Conservation (phyloP, 2,888 invertebrate genomes). For the Arenicola marina region DNA sequence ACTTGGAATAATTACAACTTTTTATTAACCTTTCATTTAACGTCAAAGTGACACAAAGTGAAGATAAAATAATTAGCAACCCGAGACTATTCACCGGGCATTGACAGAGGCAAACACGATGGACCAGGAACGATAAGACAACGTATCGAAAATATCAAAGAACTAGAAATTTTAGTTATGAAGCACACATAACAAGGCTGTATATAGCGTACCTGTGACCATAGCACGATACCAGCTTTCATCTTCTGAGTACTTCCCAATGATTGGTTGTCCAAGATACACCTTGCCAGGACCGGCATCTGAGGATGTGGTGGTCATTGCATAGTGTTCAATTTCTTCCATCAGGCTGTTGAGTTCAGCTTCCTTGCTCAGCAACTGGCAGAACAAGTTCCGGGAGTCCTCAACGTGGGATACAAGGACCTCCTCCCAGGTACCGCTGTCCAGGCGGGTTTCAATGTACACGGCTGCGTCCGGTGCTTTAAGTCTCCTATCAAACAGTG, state of each 20-base stretch:
- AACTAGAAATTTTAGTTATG: too few species aligned
- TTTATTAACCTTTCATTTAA: too few species aligned
- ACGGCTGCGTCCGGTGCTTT: too few species aligned
- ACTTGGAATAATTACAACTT: too few species aligned
- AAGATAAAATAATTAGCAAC: background rate
- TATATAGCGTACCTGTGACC: background rate
- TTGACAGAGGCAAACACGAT: background rate
- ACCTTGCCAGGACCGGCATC: background rate
- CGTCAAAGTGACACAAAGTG: background rate
- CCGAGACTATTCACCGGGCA: background rate
- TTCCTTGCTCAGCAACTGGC: conserved; percentile 35
- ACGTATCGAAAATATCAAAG: too few species aligned
- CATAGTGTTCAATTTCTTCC: conserved; percentile 26
- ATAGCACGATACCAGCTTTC: background rate
- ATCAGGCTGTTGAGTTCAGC: conserved; percentile 30
- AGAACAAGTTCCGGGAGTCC: conserved; percentile 34
- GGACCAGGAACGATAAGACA: too few species aligned
- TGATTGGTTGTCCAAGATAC: background rate
- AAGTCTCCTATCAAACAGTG: too few species aligned
- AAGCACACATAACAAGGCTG: background rate
- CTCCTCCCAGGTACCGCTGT: conserved; percentile 10
- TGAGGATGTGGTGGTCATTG: background rate
- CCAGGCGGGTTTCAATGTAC: too few species aligned
- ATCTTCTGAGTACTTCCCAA: background rate
- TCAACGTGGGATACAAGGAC: conserved; percentile 18